A percentile compares a stretch with the other conserved stretches of the same genome.
Conservation (phyloP, 2,113 vertebrate species). For the Paramormyrops kingsleyae region DNA sequence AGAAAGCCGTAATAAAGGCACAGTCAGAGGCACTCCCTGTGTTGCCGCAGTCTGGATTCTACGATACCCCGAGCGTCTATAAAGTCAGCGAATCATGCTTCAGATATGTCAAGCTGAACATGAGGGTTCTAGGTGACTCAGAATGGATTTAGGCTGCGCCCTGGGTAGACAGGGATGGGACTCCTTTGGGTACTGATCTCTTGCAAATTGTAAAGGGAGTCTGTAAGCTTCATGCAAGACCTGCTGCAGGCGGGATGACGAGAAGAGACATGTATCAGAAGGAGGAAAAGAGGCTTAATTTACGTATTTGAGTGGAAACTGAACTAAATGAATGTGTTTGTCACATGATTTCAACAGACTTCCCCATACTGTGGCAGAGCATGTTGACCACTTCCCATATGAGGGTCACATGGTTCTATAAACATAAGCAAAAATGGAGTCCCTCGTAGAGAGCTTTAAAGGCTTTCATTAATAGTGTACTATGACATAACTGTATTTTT, state of each 20-base stretch:
- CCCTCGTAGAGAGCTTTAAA: background rate
- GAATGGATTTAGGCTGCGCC: background rate
- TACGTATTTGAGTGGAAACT: background rate
- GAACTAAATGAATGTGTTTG: background rate
- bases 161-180: background rate
- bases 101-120: background rate
- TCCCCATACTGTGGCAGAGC: background rate
- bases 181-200: background rate
- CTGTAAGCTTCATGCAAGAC: background rate
- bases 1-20: background rate
- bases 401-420: no score
- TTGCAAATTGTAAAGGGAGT: background rate
- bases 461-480: background rate
- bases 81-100: background rate
- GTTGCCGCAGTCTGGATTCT: background rate
- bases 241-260: background rate
- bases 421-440: background rate
- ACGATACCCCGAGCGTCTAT: background rate
- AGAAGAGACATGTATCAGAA: background rate
- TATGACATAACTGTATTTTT: background rate
- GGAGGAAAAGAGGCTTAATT: background rate
- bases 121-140: background rate
- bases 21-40: background rate
- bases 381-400: background rate
- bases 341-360: background rate